These are phyloP conservation scores for Dorcus parallelipipedus DNA, from an alignment of 2,888 invertebrate genomes.

Conservation along the genomic window DNA sequence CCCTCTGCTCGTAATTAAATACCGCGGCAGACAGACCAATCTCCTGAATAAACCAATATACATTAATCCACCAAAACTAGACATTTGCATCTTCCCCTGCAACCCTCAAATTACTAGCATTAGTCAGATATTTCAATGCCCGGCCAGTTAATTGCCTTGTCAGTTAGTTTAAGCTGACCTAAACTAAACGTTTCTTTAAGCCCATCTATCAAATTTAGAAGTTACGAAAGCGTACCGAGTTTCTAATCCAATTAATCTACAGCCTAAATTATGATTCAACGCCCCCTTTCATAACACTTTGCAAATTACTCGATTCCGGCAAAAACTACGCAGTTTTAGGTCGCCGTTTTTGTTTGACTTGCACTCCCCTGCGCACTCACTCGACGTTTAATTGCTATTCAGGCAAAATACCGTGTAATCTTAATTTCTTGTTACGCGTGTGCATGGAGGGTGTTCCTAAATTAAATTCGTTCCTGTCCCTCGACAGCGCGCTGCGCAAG, in stretches of 20 bases:
- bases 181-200: conserved; percentile 19
- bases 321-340: conserved; percentile 7
- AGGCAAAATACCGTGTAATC: too few relatives aligned
- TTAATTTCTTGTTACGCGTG: too few relatives aligned
- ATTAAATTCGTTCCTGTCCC: too few relatives aligned
- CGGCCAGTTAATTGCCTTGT: conserved; percentile 26
- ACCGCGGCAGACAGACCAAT: conserved; percentile 29
- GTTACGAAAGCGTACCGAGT: conserved; percentile 17
- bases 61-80: conserved; percentile 34
- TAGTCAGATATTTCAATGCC: conserved; percentile 29
- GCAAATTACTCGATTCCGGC: conserved; percentile 8
- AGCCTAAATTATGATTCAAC: conserved; percentile 16
- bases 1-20: conserved; percentile 17
- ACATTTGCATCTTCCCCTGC: conserved; percentile 30
- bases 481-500: too few relatives aligned
- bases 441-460: too few relatives aligned
- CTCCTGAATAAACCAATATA: conserved; percentile 32
- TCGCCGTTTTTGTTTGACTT: conserved; percentile 4
- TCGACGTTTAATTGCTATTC: too few relatives aligned
- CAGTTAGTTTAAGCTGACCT: conserved; percentile 21
- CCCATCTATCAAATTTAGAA: conserved; percentile 18
- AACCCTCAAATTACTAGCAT: conserved; percentile 30
- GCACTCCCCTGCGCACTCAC: too few relatives aligned
- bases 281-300: conserved; percentile 7
- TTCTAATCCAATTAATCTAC: conserved; percentile 18